Evolutionary conservation across 1,140 invertebrate genomes (phyloP).

Genomic region (Pseudomyrmex sp.): DNA sequence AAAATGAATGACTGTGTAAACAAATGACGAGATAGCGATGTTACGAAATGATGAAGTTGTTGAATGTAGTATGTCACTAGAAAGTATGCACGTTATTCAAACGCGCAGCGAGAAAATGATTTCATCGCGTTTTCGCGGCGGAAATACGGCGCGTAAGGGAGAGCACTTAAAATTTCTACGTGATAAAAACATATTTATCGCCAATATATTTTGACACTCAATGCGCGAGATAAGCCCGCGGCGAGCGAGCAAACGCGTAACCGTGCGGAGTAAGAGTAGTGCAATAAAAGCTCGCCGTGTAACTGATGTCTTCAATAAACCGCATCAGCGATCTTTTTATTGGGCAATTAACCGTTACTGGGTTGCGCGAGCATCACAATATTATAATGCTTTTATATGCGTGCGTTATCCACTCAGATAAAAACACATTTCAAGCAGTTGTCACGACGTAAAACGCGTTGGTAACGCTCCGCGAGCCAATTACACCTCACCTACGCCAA

Average conservation of each 20-base stretch:
- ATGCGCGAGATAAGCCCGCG: conserved; percentile 34
- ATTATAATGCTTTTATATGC: conserved; percentile 49
- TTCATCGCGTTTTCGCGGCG: conserved; percentile 19
- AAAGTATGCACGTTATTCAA: neutral
- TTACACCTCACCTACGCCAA: conserved; percentile 55
- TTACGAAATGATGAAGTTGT: neutral
- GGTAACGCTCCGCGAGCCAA: conserved; percentile 61
- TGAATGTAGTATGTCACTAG: conserved; percentile 12
- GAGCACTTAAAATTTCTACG: conserved; percentile 67
- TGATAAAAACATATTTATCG: conserved; percentile 72
- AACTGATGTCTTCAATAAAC: conserved; percentile 64
- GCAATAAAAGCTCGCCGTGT: conserved; percentile 66
- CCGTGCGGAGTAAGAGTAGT: conserved; percentile 43
- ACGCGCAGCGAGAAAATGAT: conserved; percentile 37
- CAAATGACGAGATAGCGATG: neutral
- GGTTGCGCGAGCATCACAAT: conserved; percentile 53
- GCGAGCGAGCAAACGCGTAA: neutral
- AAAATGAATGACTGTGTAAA: conserved; percentile 8
- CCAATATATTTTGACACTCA: conserved; percentile 68
- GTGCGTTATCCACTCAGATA: conserved; percentile 22
- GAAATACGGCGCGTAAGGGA: conserved; percentile 23
- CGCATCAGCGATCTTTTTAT: conserved; percentile 64
- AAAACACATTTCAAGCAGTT: conserved; percentile 51
- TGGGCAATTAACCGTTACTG: conserved; percentile 67
- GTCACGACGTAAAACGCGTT: conserved; percentile 61